Conservation (phyloP, 2,113 vertebrate genomes). For the Platysteira castanea region DNA sequence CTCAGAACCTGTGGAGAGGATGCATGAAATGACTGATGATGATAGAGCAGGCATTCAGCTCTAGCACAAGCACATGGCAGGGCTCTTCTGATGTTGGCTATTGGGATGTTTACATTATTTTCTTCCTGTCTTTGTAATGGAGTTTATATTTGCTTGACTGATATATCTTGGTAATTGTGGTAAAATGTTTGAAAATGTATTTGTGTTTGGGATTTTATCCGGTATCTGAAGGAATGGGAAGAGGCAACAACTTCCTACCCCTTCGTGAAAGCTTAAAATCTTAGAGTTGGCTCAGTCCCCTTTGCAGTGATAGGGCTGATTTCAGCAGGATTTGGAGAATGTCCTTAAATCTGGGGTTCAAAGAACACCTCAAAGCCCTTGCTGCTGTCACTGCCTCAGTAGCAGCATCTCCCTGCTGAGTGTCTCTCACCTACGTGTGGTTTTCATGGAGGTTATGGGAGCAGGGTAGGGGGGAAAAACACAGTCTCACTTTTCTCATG, state of each 20-base stretch:
- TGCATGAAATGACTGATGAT: not conserved
- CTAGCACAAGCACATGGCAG: not conserved
- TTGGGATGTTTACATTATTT: not conserved
- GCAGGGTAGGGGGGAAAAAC: not conserved
- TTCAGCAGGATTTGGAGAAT: not conserved
- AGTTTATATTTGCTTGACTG: not conserved
- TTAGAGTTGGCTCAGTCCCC: not conserved
- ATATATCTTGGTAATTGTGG: not conserved
- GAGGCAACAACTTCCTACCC: not conserved
- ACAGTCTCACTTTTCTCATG: not conserved
- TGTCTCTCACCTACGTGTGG: fast-evolving
- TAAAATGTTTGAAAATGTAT: not conserved
- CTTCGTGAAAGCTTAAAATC: not conserved
- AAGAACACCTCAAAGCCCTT: not conserved
- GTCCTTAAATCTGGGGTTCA: not conserved
- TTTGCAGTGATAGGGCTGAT: not conserved
- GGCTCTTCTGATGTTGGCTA: not conserved
- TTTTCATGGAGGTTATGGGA: fast-evolving
- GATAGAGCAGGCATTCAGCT: not conserved
- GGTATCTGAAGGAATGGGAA: not conserved
- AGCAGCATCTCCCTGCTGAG: not conserved
- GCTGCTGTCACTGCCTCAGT: not conserved
- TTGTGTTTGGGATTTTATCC: not conserved
- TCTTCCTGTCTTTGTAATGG: not conserved
- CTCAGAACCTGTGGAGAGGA: not conserved